Base-by-base conservation (phyloP, 2,113 vertebrate species). In the Rhagologus leucostigma region DNA sequence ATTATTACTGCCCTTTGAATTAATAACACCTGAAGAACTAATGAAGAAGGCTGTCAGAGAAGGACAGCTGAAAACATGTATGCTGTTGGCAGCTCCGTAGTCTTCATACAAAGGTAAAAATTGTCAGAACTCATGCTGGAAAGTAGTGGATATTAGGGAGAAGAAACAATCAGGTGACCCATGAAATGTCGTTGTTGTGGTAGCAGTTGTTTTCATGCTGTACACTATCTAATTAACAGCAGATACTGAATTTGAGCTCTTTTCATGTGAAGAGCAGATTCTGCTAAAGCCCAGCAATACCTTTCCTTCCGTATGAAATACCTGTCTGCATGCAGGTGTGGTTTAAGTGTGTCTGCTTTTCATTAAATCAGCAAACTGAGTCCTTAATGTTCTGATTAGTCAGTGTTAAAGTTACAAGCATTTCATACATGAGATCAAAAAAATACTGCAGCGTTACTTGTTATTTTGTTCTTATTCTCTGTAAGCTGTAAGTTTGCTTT, bases 381-480 rank as follows among this genome's bases (percentile, higher is more conserved):
- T 86, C 90, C 49, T 74, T 71, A 16, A 16, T 94, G 63, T 42
- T 93, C 89, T 69, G 33, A 89, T 95, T 84, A 95, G 68, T 77
- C 27, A 22, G 9, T 65, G 42, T 68, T 77, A 26, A 88, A 80
- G 55, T 73, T 49, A 22, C 7, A 42, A 88, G 57, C 46, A 67
- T 84, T 91, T 82, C 9, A 8, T 55, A 42, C 0, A 1, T 41
- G 64, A 60, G 68, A 76, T 57, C 7, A 39, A 81, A 80, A 55
- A 39, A 69, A 52, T 57, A 37, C 39, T 73, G 47, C 33, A 37
- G 1, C 33, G 11, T 73, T 94, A 27, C 2, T 0, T 75, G 8
- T 79, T 92, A 22, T 8, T 69, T 63, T 80, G 42, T 56, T 85
- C 16, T 50, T 74, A 9, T 7, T 75, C 50, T 60, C 55, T 74